A percentile compares a stretch with the other conserved stretches of the same genome.
phyloP scores from a whole-genome alignment of 2,797 vertebrate genomes.

The Coilia nasus region DNA sequence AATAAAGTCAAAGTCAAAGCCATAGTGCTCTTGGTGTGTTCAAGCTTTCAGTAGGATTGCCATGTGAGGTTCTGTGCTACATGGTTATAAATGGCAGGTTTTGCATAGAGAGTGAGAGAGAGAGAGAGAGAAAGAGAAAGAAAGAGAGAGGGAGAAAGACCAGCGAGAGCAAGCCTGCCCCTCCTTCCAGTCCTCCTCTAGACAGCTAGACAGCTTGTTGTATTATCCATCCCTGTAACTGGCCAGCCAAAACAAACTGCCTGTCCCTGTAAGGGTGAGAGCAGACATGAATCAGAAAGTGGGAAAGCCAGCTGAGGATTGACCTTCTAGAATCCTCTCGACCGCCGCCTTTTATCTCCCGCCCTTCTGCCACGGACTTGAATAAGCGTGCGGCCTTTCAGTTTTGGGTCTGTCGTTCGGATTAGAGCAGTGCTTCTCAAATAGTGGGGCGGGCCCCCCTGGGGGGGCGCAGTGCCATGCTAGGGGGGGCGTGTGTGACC shows the following conservation, averaged over 20 bases:
- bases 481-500: no score
- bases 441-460: no score
- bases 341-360: background rate
- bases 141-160: background rate
- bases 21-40: background rate
- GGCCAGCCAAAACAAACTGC: background rate
- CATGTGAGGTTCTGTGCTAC: background rate
- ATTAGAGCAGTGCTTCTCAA: no score
- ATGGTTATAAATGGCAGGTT: background rate
- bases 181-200: background rate
- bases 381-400: slow-evolving; percentile 29
- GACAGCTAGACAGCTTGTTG: background rate
- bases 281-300: background rate
- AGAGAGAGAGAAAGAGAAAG: background rate
- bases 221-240: background rate
- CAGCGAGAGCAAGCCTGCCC: background rate
- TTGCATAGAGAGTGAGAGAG: background rate
- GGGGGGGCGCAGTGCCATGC: no score
- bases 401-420: background rate
- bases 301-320: background rate
- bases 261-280: background rate
- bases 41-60: background rate
- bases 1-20: background rate
- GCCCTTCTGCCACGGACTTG: background rate
- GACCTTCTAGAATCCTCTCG: slow-evolving; percentile 15